These are phyloP conservation scores for Rhyacophila evoluta DNA, from an alignment of 2,888 invertebrate genomes.

Conservation along the genomic window DNA sequence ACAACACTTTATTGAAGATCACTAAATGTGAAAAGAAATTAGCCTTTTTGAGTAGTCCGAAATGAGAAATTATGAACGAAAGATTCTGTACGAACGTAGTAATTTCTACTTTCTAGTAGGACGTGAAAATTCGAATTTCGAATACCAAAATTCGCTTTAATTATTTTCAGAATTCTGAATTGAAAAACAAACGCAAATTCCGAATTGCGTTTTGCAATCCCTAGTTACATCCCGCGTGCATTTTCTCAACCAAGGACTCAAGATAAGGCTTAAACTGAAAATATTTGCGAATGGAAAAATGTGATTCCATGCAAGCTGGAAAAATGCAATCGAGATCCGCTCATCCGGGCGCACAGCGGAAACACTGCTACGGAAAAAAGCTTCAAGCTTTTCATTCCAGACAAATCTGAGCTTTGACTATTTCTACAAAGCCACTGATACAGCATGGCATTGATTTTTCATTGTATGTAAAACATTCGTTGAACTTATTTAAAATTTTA, in stretches of 20 bases:
- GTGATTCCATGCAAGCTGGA: neutral
- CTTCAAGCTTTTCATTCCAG: neutral
- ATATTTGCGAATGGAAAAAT: conserved; percentile 4
- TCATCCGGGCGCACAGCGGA: neutral
- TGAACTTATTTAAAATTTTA: neutral
- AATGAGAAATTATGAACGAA: too few species aligned
- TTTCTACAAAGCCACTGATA: neutral
- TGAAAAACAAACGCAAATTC: too few species aligned
- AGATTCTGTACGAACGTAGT: too few species aligned
- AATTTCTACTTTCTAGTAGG: too few species aligned
- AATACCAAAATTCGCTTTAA: too few species aligned
- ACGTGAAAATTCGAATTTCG: too few species aligned
- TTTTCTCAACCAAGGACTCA: neutral
- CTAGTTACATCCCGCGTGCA: neutral
- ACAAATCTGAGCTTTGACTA: neutral
- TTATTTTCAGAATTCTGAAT: too few species aligned
- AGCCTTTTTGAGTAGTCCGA: too few species aligned
- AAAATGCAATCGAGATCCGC: neutral
- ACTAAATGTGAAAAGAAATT: too few species aligned
- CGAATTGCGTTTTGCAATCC: too few species aligned
- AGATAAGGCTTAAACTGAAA: neutral
- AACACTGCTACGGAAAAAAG: neutral
- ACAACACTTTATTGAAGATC: too few species aligned
- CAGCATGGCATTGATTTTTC: neutral
- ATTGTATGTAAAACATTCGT: neutral